Conservation (phyloP, 2,888 invertebrate species). For the Yponomeuta plumbellus region DNA sequence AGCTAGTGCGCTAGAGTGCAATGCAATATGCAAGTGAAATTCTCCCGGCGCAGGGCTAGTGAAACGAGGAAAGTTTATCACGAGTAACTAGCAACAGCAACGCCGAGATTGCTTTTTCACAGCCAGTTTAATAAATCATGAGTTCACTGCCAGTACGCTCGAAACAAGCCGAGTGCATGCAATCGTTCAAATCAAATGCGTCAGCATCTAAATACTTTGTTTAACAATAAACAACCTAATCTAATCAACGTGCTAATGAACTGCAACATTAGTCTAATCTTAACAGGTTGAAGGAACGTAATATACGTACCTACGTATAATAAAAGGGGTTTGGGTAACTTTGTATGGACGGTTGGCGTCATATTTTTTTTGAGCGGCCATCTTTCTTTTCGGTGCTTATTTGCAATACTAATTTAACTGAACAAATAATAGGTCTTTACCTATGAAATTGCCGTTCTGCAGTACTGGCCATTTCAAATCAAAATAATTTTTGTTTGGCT, state of each 20-base stretch:
- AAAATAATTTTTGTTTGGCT: too few relatives aligned
- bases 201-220: neutral
- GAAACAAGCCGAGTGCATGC: neutral
- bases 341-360: too few relatives aligned
- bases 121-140: neutral
- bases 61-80: neutral
- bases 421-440: too few relatives aligned
- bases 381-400: too few relatives aligned
- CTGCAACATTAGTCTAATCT: neutral
- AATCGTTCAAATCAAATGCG: neutral
- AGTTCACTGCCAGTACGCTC: neutral
- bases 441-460: too few relatives aligned
- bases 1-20: constrained; percentile 4
- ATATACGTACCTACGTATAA: too few relatives aligned
- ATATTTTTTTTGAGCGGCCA: too few relatives aligned
- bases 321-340: too few relatives aligned
- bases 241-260: neutral
- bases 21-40: constrained; percentile 14
- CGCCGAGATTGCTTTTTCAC: neutral
- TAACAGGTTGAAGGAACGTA: neutral
- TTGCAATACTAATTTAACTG: too few relatives aligned
- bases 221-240: neutral
- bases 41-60: neutral
- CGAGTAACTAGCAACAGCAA: neutral
- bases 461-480: too few relatives aligned